Percentiles rank a stretch among this genome's conserved stretches.
phyloP scores from a whole-genome alignment of 2,113 vertebrate species.

The Erythrolamprus reginae region DNA sequence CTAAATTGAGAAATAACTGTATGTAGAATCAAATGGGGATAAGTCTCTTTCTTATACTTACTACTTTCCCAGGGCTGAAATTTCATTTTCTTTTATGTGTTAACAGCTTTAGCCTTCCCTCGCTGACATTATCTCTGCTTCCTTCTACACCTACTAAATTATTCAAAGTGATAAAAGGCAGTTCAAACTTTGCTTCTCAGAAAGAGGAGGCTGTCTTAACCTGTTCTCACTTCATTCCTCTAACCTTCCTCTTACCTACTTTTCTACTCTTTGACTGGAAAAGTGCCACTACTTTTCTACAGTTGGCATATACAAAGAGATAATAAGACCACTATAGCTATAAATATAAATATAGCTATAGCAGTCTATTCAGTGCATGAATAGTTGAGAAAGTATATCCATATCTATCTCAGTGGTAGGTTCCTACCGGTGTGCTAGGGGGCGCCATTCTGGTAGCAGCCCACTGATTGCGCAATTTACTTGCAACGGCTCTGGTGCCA shows the following conservation, averaged over 20 bases:
- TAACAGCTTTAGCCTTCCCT: neutral
- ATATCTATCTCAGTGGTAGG: no score
- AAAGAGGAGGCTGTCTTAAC: neutral
- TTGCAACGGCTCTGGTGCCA: no score
- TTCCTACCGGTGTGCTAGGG: no score
- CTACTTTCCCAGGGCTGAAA: neutral
- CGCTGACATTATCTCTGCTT: neutral
- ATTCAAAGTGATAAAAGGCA: neutral
- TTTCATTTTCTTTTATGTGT: neutral
- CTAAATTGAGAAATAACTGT: neutral
- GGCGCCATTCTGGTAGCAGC: no score
- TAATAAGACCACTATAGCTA: neutral
- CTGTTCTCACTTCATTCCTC: neutral
- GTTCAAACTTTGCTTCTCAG: neutral
- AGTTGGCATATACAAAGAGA: neutral
- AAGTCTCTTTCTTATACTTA: neutral
- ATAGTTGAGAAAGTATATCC: neutral
- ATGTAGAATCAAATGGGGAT: neutral
- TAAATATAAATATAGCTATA: no score
- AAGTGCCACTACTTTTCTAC: neutral
- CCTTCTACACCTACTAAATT: neutral
- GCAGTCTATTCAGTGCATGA: neutral
- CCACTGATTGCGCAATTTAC: no score
- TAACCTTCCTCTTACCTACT: neutral
- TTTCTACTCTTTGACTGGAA: neutral